Evolutionary conservation across 92 coral and sea anemone genomes (phyloP), one percentile per base, ranked within the genome.

Genomic region (Phenganax stokvisi): DNA sequence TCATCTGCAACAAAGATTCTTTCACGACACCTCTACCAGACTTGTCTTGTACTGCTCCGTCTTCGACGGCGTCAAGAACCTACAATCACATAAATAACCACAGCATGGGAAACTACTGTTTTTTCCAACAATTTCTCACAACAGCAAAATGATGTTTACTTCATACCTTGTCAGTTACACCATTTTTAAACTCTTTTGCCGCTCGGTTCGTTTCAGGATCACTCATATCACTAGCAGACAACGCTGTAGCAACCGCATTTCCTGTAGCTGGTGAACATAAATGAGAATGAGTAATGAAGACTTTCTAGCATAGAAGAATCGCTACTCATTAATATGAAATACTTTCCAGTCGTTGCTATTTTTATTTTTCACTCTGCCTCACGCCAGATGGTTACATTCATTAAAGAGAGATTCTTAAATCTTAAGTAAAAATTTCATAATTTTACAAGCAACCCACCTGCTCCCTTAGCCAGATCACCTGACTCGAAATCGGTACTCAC

Each of bases 391-490:
- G 5, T 37, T 37, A 37, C 5, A 37, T 37, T 37, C 5, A 37
- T 37, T 37, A 37, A 37, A 37, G 47, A 37, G 5, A 37, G 47
- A 37, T 5, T 37, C 47, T 37, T 37, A 37, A 37, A 37, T 37
- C 47, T 37, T 37, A 37, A 13, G 27, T 1, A 1, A 59, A 59
- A 25, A 1, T 13, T 25, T 13, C 16, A 13, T 59, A 13, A 59
- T 59, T 59, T 59, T 59, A 59, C 27, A 13, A 31, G 73, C 52
- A 27, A 84, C 86, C 55, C 51, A 85, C 92, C 85, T 64, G 55
- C 27, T 30, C 72, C 80, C 31, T 74, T 73, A 31, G 80, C 56
- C 31, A 85, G 25, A 58, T 87, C 79, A 10, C 85, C 83, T 16
- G 64, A 66, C n/a, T 74, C 80, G 12, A 87, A 65, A 3, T 58